Evolutionary conservation across 2,797 vertebrate species (phyloP).

Genomic region (Liasis olivaceus): DNA sequence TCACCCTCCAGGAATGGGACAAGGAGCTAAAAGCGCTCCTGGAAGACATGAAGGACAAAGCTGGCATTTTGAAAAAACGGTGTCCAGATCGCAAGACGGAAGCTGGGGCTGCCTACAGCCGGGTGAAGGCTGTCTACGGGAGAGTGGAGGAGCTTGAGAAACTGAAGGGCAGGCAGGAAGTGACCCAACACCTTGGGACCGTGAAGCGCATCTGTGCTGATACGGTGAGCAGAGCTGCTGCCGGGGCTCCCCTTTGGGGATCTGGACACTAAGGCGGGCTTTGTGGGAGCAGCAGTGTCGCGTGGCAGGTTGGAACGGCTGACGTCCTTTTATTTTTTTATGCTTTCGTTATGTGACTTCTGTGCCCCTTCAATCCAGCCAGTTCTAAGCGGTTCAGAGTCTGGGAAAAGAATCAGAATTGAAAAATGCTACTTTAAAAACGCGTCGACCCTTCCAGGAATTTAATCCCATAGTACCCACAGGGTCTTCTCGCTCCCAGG

Average conservation of each 20-base stretch:
- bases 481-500: no score
- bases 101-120: slow-evolving; percentile 35
- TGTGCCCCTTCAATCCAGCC: neutral
- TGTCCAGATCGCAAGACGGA: slow-evolving; percentile 39
- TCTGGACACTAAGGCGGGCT: neutral
- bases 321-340: neutral
- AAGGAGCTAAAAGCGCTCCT: slow-evolving; percentile 31
- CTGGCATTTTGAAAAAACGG: slow-evolving; percentile 4
- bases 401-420: neutral
- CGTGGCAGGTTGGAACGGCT: neutral
- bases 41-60: slow-evolving; percentile 41
- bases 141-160: neutral
- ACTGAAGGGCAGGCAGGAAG: slow-evolving; percentile 4
- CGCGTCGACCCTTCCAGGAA: neutral
- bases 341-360: neutral
- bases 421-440: neutral
- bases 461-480: neutral
- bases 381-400: neutral
- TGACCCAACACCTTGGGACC: slow-evolving; percentile 40
- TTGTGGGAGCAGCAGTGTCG: no score
- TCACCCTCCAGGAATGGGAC: slow-evolving; percentile 37
- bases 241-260: no score
- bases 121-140: slow-evolving; percentile 48
- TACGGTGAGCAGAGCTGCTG: neutral
- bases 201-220: neutral